phyloP scores from a whole-genome alignment of 2,888 invertebrate species.

The Norana najaformis region DNA sequence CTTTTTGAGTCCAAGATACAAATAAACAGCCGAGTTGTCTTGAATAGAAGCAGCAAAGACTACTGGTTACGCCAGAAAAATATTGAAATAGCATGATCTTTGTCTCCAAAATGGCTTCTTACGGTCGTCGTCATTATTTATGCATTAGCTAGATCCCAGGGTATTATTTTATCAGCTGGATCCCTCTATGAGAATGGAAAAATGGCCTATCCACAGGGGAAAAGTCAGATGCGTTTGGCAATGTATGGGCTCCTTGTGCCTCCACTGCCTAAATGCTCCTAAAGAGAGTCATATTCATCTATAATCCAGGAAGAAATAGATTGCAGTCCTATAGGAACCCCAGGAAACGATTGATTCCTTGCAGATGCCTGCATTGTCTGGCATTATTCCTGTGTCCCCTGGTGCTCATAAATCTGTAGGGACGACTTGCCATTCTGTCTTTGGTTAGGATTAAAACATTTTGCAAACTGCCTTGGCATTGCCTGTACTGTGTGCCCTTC shows the following conservation, averaged over 20 bases:
- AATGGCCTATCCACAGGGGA: neutral
- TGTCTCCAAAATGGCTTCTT: constrained; percentile 13
- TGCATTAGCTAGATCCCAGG: neutral
- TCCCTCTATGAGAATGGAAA: neutral
- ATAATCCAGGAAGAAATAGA: constrained; percentile 20
- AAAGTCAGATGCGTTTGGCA: neutral
- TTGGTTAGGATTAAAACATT: neutral
- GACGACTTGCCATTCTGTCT: neutral
- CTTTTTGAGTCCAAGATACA: neutral
- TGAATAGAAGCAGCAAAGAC: neutral
- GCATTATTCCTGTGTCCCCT: neutral
- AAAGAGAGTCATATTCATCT: constrained; percentile 2
- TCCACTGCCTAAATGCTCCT: constrained; percentile 8
- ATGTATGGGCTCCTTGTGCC: neutral
- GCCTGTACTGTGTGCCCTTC: neutral
- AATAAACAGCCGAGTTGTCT: neutral
- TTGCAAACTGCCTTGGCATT: neutral
- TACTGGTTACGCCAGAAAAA: neutral
- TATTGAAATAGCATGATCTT: neutral
- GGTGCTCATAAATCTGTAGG: neutral
- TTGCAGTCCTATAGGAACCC: neutral
- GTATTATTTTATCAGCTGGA: neutral
- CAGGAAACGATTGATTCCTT: constrained; percentile 16
- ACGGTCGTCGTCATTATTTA: constrained; percentile 3
- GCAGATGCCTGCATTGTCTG: neutral